phyloP scores from a whole-genome alignment of 1,140 invertebrate species.

The Oryzaephilus surinamensis region DNA sequence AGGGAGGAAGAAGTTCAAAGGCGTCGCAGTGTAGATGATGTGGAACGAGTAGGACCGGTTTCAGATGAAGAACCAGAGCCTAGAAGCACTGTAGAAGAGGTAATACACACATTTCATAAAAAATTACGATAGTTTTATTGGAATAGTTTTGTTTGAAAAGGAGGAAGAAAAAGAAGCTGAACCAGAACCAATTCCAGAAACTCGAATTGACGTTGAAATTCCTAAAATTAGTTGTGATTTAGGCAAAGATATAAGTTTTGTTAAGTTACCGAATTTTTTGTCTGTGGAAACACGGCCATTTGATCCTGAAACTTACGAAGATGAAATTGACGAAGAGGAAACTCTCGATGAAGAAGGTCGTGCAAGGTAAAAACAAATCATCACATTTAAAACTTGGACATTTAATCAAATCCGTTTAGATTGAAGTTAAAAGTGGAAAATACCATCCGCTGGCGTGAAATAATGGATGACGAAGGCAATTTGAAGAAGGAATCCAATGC shows the following conservation, averaged over 20 bases:
- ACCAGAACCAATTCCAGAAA: constrained; percentile 75
- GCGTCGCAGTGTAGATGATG: constrained; percentile 47
- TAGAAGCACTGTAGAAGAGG: constrained; percentile 22
- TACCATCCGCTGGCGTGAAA: constrained; percentile 91
- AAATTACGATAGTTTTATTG: constrained; percentile 2
- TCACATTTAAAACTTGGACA: too few relatives aligned
- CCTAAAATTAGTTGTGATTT: constrained; percentile 89
- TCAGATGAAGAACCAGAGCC: constrained; percentile 39
- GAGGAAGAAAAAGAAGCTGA: constrained; percentile 59
- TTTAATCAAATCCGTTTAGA: too few relatives aligned
- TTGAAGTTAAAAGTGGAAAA: constrained; percentile 93
- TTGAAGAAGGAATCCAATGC: constrained; percentile 89
- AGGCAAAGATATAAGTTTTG: constrained; percentile 86
- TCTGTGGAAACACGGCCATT: constrained; percentile 90
- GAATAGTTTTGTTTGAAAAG: constrained; percentile 15
- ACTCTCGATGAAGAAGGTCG: constrained; percentile 95
- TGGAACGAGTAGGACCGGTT: constrained; percentile 33
- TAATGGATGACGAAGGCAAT: constrained; percentile 74
- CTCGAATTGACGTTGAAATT: constrained; percentile 92
- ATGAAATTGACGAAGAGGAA: constrained; percentile 98
- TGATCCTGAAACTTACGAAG: constrained; percentile 90
- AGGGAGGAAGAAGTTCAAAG: constrained; percentile 35
- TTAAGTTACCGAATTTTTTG: constrained; percentile 88
- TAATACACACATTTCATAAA: constrained; percentile 6
- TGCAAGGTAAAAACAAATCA: too few relatives aligned